Evolutionary conservation across 2,888 invertebrate species (phyloP).

Genomic region (Aelia acuminata): DNA sequence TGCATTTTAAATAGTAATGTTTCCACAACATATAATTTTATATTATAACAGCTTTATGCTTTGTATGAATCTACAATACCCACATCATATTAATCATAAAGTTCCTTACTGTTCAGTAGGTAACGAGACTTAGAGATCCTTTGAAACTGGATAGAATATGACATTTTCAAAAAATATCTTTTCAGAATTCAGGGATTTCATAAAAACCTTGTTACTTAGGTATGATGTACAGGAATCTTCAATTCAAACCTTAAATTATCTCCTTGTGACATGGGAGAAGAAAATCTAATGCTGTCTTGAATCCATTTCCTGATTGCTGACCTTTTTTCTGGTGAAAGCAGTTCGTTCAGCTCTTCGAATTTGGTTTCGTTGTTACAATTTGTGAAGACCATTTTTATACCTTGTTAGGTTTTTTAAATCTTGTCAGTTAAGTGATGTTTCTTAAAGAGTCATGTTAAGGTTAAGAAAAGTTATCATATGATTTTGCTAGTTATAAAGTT

Average conservation of each 20-base stretch:
- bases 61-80: not conserved
- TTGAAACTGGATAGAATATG: not conserved
- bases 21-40: not conserved
- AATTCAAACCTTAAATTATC: slow-evolving; percentile 25
- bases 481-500: slow-evolving; percentile 8
- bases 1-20: not conserved
- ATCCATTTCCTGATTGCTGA: slow-evolving; percentile 15
- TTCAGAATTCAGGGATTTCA: not conserved
- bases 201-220: not conserved
- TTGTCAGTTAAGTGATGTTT: not conserved
- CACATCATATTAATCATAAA: not conserved
- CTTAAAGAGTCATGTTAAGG: slow-evolving; percentile 26
- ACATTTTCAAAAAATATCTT: not conserved
- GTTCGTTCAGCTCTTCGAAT: not conserved
- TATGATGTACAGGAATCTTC: not conserved
- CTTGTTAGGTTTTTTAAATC: not conserved
- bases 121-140: not conserved
- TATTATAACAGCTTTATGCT: not conserved
- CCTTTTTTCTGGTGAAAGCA: not conserved
- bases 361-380: not conserved
- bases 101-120: not conserved
- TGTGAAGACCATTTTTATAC: not conserved
- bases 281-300: slow-evolving; percentile 22
- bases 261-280: slow-evolving; percentile 39
- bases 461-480: slow-evolving; percentile 44